Evolutionary conservation across 23 tunicate genomes (phyloP).

Genomic region (Aplidium turbinatum): DNA sequence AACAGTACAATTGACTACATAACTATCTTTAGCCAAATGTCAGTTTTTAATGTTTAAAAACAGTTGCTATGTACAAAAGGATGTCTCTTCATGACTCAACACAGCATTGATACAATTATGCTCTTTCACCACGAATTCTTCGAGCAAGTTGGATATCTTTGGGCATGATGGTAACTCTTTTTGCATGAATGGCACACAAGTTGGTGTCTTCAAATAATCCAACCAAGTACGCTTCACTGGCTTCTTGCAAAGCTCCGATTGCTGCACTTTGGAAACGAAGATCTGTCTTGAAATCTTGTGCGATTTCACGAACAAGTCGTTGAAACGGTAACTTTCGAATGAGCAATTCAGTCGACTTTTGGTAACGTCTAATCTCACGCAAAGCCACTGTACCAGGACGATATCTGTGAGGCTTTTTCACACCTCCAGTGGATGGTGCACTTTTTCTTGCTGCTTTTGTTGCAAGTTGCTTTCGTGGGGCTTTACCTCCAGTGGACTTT

Average conservation of each 20-base stretch:
- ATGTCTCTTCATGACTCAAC: too few species aligned
- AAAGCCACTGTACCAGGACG: slow-evolving; percentile 96
- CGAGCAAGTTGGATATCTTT: slow-evolving; percentile 97
- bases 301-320: slow-evolving; percentile 90
- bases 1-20: too few species aligned
- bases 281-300: slow-evolving; percentile 97
- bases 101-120: too few species aligned
- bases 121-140: slow-evolving; percentile 93
- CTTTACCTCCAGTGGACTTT: slow-evolving; percentile 95
- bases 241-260: slow-evolving; percentile 86
- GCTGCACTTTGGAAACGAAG: slow-evolving; percentile 92
- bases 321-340: slow-evolving; percentile 91
- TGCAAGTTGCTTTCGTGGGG: slow-evolving; percentile 91
- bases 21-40: too few species aligned
- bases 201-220: slow-evolving; percentile 97
- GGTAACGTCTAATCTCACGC: slow-evolving; percentile 91
- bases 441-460: slow-evolving; percentile 95
- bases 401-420: slow-evolving; percentile 95
- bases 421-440: slow-evolving; percentile 96
- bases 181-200: slow-evolving; percentile 95
- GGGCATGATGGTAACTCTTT: slow-evolving; percentile 97
- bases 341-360: slow-evolving; percentile 85
- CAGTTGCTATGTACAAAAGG: too few species aligned
- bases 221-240: slow-evolving; percentile 95
- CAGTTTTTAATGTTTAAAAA: too few species aligned